A percentile compares a stretch with the other conserved stretches of the same genome.
Evolutionary conservation across 1,140 invertebrate species (phyloP).

Genomic region (Homalodisca vitripennis): DNA sequence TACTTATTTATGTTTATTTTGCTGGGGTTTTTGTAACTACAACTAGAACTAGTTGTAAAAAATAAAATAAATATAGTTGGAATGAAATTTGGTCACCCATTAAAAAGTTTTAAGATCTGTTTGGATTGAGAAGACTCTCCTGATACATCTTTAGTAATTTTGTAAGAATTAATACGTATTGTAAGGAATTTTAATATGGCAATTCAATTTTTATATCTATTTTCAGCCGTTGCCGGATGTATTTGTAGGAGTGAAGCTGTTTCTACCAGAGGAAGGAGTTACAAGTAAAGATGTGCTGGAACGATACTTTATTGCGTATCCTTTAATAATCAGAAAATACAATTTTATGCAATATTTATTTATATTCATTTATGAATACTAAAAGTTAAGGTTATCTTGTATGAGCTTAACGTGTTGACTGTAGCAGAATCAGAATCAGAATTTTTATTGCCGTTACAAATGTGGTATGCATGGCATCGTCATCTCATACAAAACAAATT

Average conservation of each 20-base stretch:
- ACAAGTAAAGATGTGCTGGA: conserved; percentile 31
- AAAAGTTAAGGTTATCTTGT: no score
- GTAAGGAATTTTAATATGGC: background rate
- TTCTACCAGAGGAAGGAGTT: conserved; percentile 28
- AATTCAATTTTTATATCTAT: conserved; percentile 4
- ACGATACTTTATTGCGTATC: conserved; percentile 44
- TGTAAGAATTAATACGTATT: background rate
- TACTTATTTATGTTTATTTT: no score
- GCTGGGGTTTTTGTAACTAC: background rate
- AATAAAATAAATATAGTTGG: background rate
- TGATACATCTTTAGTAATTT: no score
- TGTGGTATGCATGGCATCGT: no score
- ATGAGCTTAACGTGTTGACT: no score
- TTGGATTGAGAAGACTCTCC: no score
- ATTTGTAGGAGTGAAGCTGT: conserved; percentile 40
- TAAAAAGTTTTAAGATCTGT: background rate
- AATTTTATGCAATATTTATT: no score
- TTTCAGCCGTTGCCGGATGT: conserved; percentile 44
- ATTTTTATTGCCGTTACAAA: no score
- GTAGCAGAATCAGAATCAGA: no score
- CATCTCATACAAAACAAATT: no score
- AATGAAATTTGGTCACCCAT: background rate
- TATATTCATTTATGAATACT: no score
- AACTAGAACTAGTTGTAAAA: background rate
- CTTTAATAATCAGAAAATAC: no score